Base-by-base conservation (phyloP, 2,888 invertebrate species). In the Tinea trinotella region DNA sequence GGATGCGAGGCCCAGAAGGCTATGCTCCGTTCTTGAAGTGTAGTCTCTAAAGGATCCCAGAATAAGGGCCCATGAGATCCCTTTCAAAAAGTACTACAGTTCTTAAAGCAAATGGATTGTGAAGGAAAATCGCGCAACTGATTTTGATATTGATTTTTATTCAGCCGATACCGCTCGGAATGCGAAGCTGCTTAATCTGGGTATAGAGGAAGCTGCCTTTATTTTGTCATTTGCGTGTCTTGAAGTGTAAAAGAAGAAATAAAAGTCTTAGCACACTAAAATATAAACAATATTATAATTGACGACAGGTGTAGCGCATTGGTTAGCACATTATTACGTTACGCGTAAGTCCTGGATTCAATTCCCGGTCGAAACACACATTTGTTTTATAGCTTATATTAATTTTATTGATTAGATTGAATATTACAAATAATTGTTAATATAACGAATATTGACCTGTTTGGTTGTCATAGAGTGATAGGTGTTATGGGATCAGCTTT, bases 71-170 rank as follows among this genome's bases (percentile, higher is more conserved):
- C 68, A 65, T 62, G 68, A 69, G 71, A 76, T 79, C 74, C 75
- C 73, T 76, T 77, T 77, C 74, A 70, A 67, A 75, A 83, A 77
- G 76, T 73, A 78, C 79, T 74, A 50, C 24, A 34, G 71, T 76
- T 76, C 76, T 77, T 65, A 69, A 62, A 76, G 77, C 76, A 84
- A 84, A 85, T 85, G 84, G 83, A 79, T 82, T 83, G 84, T 81
- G 69, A 80, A 74, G 68, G 73, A 71, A 76, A 74, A 78, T 77
- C 73, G 76, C 73, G 61, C 67, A 71, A 77, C 71, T 74, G 72
- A 79, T 79, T 77, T 67, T 67, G 73, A 78, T 80, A 84, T 84
- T 76, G 82, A 82, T 81, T 84, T 81, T 80, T 83, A 80, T 81
- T 82, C 79, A 76, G 67, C 66, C 58, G 61, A 64, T 65, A 60